Conservation (phyloP, 2,113 vertebrate genomes). For the Heterotis niloticus region DNA sequence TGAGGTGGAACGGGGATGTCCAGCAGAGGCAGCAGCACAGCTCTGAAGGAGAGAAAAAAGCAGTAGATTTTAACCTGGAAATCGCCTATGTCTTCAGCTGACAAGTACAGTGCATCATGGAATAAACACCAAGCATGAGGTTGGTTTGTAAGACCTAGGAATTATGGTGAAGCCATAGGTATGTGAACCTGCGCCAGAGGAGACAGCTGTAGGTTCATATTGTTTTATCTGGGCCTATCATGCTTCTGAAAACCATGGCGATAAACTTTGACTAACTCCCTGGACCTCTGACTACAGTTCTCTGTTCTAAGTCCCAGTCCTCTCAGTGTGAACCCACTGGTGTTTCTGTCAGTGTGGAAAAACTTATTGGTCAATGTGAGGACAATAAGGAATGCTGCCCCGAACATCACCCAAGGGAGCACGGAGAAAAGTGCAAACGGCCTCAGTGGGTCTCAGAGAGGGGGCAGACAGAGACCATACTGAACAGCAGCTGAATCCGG, state of each 20-base stretch:
- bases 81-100: background rate
- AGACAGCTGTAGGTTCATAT: background rate
- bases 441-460: slow-evolving; percentile 18
- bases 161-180: background rate
- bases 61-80: background rate
- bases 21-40: slow-evolving; percentile 62
- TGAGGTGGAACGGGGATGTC: slow-evolving; percentile 64
- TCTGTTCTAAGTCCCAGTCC: background rate
- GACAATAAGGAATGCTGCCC: slow-evolving; percentile 51
- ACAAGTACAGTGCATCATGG: too few species aligned
- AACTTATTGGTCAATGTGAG: slow-evolving; percentile 38
- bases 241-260: too few species aligned
- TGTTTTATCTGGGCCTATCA: background rate
- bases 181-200: background rate
- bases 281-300: background rate
- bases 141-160: background rate
- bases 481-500: background rate
- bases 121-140: background rate
- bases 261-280: background rate
- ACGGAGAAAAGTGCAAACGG: slow-evolving; percentile 44
- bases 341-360: background rate
- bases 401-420: slow-evolving; percentile 46
- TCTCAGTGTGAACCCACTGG: background rate
- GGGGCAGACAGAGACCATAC: background rate
- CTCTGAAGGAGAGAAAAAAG: slow-evolving; percentile 45